Evolutionary conservation across 2,888 invertebrate species (phyloP).

Genomic region (Leptinotarsa tumamoca): DNA sequence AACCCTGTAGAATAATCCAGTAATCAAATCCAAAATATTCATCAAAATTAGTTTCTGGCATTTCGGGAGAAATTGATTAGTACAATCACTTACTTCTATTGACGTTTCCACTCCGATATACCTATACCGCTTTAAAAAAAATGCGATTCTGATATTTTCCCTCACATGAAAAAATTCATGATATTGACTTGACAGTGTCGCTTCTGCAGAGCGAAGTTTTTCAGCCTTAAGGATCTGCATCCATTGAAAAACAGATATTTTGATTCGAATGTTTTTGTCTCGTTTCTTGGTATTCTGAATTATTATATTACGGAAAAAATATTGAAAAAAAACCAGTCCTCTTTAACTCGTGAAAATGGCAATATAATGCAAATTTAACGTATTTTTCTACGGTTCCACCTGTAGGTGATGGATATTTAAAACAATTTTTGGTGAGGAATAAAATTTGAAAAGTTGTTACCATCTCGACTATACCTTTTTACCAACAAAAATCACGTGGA

Average conservation of each 20-base stretch:
- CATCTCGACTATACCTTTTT: background rate
- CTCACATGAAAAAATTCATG: background rate
- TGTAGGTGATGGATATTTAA: background rate
- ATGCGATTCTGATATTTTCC: background rate
- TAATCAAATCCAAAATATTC: background rate
- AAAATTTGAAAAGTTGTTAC: background rate
- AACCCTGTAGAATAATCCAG: background rate
- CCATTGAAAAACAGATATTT: background rate
- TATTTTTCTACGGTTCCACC: conserved; percentile 1
- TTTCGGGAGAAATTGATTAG: background rate
- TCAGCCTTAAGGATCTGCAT: background rate
- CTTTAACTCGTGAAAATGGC: background rate
- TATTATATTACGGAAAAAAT: background rate
- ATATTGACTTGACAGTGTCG: background rate
- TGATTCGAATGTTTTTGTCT: background rate
- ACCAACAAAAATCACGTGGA: background rate
- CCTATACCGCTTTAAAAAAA: background rate
- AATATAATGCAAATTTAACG: background rate
- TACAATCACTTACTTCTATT: background rate
- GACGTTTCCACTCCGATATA: background rate
- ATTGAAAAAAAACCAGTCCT: background rate
- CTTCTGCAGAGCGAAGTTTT: background rate
- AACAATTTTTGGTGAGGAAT: conserved; percentile 1
- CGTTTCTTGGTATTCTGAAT: background rate
- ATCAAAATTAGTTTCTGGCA: background rate